Evolutionary conservation across 2,888 invertebrate species (phyloP).

Genomic region (Mechanitis mazaeus): DNA sequence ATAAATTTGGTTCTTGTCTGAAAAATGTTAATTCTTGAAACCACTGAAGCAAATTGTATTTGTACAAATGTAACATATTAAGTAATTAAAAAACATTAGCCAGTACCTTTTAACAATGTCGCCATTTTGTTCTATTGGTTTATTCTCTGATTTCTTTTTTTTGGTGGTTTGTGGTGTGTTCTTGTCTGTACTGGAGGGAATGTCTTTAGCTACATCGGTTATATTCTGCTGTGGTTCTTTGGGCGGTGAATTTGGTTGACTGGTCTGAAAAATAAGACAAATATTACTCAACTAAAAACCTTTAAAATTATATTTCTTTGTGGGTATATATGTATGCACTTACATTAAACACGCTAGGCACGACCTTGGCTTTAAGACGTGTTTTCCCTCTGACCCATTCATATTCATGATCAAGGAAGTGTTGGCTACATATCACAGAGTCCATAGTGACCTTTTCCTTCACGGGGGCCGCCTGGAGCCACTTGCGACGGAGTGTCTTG

Average conservation of each 20-base stretch:
- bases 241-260: background rate
- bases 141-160: conserved; percentile 6
- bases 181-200: conserved; percentile 5
- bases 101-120: conserved; percentile 17
- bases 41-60: background rate
- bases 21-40: background rate
- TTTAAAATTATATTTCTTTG: background rate
- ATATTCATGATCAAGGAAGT: conserved; percentile 49
- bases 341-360: conserved; percentile 45
- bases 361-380: conserved; percentile 48
- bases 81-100: too few species aligned
- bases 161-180: background rate
- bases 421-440: conserved; percentile 49
- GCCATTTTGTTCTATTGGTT: background rate
- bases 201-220: background rate
- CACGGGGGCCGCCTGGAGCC: conserved; percentile 47
- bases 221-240: background rate
- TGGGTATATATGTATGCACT: conserved; percentile 14
- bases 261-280: background rate
- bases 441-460: conserved; percentile 33
- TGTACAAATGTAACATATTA: background rate
- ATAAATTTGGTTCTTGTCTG: conserved; percentile 14
- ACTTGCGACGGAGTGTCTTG: conserved; percentile 43
- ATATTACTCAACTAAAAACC: too few species aligned
- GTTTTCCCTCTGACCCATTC: conserved; percentile 46